Percentiles rank a stretch among this genome's conserved stretches.
Conservation (phyloP, 2,888 invertebrate genomes). For the Thereva nobilitata region DNA sequence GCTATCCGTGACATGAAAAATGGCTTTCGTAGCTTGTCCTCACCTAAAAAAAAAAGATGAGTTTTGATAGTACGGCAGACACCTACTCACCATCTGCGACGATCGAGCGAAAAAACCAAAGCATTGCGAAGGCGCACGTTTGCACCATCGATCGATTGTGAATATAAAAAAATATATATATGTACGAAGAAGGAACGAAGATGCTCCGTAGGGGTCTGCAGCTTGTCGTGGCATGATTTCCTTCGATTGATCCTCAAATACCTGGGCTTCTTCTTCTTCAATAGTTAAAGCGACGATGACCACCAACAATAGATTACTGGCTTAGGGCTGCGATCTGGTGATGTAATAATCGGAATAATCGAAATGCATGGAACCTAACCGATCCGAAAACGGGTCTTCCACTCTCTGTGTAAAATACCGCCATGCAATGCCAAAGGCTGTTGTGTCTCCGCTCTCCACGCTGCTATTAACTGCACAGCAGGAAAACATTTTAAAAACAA, state of each 20-base stretch:
- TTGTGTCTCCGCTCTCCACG: constrained; percentile 42
- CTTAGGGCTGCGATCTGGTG: constrained; percentile 34
- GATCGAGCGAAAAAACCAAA: constrained; percentile 1
- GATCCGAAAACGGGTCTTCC: constrained; percentile 3
- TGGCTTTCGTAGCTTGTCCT: constrained; percentile 26
- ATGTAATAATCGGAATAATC: constrained; percentile 36
- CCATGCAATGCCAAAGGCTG: constrained; percentile 36
- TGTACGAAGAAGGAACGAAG: background rate
- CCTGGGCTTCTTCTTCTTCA: background rate
- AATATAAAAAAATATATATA: background rate
- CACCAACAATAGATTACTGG: constrained; percentile 40
- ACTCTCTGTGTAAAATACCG: constrained; percentile 24
- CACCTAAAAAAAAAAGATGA: constrained; percentile 19
- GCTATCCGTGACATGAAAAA: constrained; percentile 23
- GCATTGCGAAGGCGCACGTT: background rate
- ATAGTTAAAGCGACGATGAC: constrained; percentile 28
- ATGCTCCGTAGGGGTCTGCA: constrained; percentile 15
- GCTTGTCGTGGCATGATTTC: constrained; percentile 12
- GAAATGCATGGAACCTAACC: constrained; percentile 27
- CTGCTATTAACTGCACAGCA: constrained; percentile 42
- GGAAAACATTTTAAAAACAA: constrained; percentile 42
- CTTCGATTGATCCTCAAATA: constrained; percentile 22
- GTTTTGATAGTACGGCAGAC: constrained; percentile 1
- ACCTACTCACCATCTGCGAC: constrained; percentile 13
- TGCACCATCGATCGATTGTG: background rate